Conservation (phyloP, 2,888 invertebrate species). For the Epiperipatus broadwayi region DNA sequence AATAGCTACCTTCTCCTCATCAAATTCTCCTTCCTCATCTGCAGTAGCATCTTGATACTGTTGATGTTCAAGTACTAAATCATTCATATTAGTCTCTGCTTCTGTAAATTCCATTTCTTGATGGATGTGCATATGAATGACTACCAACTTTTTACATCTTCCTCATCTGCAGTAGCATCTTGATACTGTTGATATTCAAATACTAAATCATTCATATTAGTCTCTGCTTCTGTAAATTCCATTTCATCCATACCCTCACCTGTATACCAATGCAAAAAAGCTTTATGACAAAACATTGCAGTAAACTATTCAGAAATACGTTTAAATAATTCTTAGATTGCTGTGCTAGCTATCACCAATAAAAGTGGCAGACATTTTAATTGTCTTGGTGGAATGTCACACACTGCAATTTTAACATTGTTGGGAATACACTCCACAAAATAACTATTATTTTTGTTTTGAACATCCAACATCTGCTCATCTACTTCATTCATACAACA, state of each 20-base stretch:
- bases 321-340: slow-evolving; percentile 28
- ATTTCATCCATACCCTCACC: slow-evolving; percentile 35
- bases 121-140: no score
- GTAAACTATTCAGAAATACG: slow-evolving; percentile 27
- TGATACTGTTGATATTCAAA: no score
- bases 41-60: slow-evolving; percentile 16
- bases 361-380: slow-evolving; percentile 34
- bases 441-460: slow-evolving; percentile 32
- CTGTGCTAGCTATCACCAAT: slow-evolving; percentile 29
- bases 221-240: slow-evolving; percentile 16
- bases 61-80: no score
- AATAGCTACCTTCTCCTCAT: slow-evolving; percentile 8
- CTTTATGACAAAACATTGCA: slow-evolving; percentile 35
- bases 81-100: slow-evolving; percentile 35
- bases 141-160: no score
- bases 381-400: slow-evolving; percentile 33
- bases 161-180: slow-evolving; percentile 7
- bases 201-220: no score
- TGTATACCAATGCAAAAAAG: slow-evolving; percentile 35
- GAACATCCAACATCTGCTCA: slow-evolving; percentile 34
- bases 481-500: no score
- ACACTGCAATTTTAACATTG: slow-evolving; percentile 33
- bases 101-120: slow-evolving; percentile 36
- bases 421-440: slow-evolving; percentile 35
- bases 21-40: slow-evolving; percentile 6